Evolutionary conservation across 2,797 vertebrate species (phyloP), one percentile per base, ranked within the genome.

Genomic region (Bucorvus abyssinicus): DNA sequence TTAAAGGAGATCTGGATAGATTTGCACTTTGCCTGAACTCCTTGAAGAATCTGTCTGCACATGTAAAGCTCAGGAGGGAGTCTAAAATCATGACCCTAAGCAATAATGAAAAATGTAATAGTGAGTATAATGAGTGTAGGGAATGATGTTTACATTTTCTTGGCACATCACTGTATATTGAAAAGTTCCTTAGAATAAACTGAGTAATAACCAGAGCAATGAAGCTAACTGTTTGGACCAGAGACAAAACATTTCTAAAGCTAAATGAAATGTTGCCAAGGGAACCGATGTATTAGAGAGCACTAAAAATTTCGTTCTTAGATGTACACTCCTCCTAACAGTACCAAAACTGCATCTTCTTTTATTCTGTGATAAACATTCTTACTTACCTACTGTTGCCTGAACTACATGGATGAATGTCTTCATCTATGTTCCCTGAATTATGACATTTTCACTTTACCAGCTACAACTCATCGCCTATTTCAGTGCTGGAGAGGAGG

Each of bases 241-340:
- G 56, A 88, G 76, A 93, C 85, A 95, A 93, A 93, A 89, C 26
- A 75, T 63, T 90, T 94, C 87, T 76, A 53, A 84, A 94, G 79
- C 83, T 73, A n/a, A 92, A 93, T 89, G 80, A 93, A 94, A 92
- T 84, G 82, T 94, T 97, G 92, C 94, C 91, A 94, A 80, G 95
- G 94, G 70, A 96, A 97, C 87, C 74, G 82, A 75, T 88, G 36
- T 22, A 81, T 80, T 57, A 81, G 75, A 87, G 22, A 68, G 68
- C 50, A 80, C 68, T 76, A 76, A 93, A 95, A 78, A 65, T 89
- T 61, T 78, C 64, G 32, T 59, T 57, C 78, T 89, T 38, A 32
- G 79, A 88, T 84, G 68, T 92, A 89, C 40, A 45, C 30, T 77
- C 71, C 55, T 79, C 65, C 49, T 85, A 85, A 59, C 50, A 85